phyloP scores from a whole-genome alignment of 2,797 vertebrate species.

The Acanthurus lineatus region DNA sequence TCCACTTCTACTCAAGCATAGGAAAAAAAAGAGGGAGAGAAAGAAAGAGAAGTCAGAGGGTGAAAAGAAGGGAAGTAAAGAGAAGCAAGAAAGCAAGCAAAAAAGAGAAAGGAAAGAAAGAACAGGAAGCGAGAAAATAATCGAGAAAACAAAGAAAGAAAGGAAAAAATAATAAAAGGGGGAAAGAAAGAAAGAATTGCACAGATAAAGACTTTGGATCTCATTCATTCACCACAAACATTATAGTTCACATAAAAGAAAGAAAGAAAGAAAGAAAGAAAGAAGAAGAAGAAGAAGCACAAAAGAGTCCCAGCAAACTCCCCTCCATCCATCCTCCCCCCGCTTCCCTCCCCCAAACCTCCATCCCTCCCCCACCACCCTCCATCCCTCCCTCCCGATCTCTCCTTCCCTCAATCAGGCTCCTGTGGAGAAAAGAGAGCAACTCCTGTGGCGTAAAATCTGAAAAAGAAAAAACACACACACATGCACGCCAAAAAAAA shows the following conservation, averaged over 20 bases:
- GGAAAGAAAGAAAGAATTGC: constrained; percentile 70
- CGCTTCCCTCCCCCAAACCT: neutral
- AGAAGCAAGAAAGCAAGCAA: constrained; percentile 71
- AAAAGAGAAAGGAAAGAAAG: constrained; percentile 38
- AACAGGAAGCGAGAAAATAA: constrained; percentile 48
- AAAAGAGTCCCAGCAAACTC: constrained; percentile 50
- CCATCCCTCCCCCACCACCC: constrained; percentile 31
- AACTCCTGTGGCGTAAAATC: constrained; percentile 81
- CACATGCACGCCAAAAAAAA: constrained; percentile 53
- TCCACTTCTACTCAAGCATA: constrained; percentile 99
- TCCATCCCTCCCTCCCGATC: constrained; percentile 2
- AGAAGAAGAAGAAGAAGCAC: constrained; percentile 39
- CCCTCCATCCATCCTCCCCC: constrained; percentile 12
- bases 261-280: neutral
- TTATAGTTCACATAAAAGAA: constrained; percentile 70
- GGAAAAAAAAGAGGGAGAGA: constrained; percentile 90
- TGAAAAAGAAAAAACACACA: constrained; percentile 80
- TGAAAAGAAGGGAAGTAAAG: constrained; percentile 86
- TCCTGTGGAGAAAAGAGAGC: constrained; percentile 86
- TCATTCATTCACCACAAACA: constrained; percentile 76
- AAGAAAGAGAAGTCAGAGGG: constrained; percentile 93
- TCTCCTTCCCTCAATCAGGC: constrained; percentile 77
- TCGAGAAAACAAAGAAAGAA: constrained; percentile 52
- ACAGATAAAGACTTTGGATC: constrained; percentile 80
- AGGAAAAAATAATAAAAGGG: constrained; percentile 43